phyloP scores from a whole-genome alignment of 2,888 invertebrate species.

The Empis livida region DNA sequence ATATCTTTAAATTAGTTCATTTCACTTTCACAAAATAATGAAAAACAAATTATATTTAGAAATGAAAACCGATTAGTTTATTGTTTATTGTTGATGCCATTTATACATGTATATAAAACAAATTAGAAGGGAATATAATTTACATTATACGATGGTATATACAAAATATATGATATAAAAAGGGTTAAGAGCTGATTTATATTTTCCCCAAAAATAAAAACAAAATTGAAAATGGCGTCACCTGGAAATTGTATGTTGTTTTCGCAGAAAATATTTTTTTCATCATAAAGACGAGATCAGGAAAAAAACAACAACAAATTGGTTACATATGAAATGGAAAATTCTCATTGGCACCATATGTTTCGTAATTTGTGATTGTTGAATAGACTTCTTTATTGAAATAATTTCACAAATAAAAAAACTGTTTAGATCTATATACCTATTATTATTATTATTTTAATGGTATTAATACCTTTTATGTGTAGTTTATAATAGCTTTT shows the following conservation, averaged over 20 bases:
- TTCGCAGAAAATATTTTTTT: neutral
- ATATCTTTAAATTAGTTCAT: no score
- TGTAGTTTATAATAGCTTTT: no score
- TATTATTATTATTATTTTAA: no score
- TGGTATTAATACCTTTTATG: no score
- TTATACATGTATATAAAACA: no score
- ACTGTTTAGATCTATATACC: no score
- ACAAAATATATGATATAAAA: neutral
- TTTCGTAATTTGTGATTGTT: constrained; percentile 36
- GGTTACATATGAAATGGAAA: neutral
- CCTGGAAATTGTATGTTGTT: neutral
- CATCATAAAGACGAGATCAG: neutral
- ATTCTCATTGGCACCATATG: constrained; percentile 36
- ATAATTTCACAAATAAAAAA: no score
- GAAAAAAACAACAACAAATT: neutral
- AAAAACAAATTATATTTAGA: no score
- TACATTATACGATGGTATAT: neutral
- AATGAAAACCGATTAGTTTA: no score
- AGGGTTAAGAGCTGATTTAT: neutral
- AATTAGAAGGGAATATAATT: neutral
- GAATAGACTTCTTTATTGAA: constrained; percentile 20
- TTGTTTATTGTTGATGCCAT: no score
- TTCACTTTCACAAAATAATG: no score
- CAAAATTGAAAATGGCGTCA: neutral
- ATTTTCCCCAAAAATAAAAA: neutral